Conservation (phyloP, 2,113 vertebrate species). For the Rhineura floridana region DNA sequence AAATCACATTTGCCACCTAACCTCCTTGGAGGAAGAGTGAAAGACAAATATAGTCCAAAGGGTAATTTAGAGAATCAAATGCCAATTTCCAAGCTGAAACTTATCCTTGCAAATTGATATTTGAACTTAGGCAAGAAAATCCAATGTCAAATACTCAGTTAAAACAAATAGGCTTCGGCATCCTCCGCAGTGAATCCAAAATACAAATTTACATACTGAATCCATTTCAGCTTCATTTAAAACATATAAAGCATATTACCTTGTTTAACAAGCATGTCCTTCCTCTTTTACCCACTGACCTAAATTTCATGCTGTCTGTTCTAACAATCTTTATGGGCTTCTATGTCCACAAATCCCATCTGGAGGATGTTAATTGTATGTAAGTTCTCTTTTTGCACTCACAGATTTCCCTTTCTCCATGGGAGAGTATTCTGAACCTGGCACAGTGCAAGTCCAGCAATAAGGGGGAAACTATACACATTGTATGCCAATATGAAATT, state of each 20-base stretch:
- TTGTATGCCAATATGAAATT: neutral
- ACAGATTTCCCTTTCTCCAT: neutral
- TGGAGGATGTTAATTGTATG: neutral
- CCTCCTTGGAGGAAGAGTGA: neutral
- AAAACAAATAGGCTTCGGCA: neutral
- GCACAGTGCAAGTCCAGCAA: neutral
- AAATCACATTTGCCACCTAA: neutral
- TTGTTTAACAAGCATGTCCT: conserved; percentile 4
- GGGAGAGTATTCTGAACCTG: neutral
- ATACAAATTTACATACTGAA: conserved; percentile 21
- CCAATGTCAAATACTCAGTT: conserved; percentile 7
- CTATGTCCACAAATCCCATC: neutral
- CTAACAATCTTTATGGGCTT: neutral
- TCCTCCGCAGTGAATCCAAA: neutral
- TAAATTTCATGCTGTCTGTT: neutral
- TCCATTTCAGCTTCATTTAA: neutral
- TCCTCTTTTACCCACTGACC: neutral
- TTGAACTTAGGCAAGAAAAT: conserved; percentile 13
- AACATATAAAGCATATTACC: conserved; percentile 9
- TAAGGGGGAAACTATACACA: neutral
- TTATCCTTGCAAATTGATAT: conserved; percentile 1
- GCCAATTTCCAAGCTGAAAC: neutral
- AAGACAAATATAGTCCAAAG: conserved; percentile 5
- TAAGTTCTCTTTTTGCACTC: neutral
- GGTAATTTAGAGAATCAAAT: conserved; percentile 4